Evolutionary conservation across 2,113 vertebrate species (phyloP).

Genomic region (Pluvianellus socialis): DNA sequence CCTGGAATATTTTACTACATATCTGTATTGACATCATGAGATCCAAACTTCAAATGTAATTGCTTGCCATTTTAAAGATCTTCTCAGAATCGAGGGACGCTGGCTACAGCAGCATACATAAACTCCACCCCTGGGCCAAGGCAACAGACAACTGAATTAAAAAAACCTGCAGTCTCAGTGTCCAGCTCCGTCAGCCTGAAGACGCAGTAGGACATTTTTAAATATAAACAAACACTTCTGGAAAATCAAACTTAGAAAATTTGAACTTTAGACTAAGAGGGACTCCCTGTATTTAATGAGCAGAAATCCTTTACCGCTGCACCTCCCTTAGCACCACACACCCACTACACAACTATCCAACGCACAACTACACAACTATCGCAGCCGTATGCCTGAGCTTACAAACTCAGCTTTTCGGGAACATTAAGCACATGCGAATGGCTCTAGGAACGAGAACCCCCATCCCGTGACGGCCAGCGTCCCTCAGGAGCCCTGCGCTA

Average conservation of each 20-base stretch:
- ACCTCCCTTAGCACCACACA: not conserved
- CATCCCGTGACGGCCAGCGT: not conserved
- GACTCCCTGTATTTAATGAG: not conserved
- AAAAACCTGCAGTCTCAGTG: not conserved
- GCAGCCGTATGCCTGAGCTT: not conserved
- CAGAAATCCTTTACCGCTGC: not conserved
- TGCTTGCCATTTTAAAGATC: constrained; percentile 9
- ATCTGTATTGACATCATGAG: constrained; percentile 54
- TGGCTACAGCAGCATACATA: not conserved
- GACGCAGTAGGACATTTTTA: not conserved
- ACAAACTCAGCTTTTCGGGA: not conserved
- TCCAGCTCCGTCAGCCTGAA: not conserved
- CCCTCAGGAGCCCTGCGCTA: too few relatives aligned
- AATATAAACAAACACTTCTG: not conserved
- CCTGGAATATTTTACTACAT: constrained; percentile 41
- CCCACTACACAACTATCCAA: not conserved
- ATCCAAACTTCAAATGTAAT: constrained; percentile 23
- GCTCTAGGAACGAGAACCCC: not conserved
- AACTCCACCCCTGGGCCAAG: not conserved
- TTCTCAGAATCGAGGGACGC: not conserved
- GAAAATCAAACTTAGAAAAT: not conserved
- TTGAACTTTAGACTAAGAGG: not conserved
- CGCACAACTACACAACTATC: not conserved
- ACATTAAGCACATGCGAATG: not conserved
- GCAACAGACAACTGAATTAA: not conserved